A percentile compares a stretch with the other conserved stretches of the same genome.
These are phyloP conservation scores for Calliphora vicina DNA, from an alignment of 1,140 invertebrate species.

Conservation along the genomic window DNA sequence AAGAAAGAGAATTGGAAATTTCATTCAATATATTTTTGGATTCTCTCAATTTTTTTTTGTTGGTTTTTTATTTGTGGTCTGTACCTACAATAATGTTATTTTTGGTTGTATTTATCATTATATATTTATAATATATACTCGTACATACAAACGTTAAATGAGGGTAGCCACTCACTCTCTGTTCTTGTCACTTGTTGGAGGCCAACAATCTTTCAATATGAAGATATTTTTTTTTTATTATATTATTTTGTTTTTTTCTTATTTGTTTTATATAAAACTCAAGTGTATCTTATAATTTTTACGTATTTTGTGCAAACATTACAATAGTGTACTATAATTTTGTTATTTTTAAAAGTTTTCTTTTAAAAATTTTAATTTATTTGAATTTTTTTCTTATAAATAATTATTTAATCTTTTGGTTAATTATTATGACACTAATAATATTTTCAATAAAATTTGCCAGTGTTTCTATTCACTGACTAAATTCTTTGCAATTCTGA, in stretches of 20 bases:
- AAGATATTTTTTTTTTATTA: neutral
- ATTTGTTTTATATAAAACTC: neutral
- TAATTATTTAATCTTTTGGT: neutral
- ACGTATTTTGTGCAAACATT: neutral
- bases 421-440: too few relatives aligned
- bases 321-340: neutral
- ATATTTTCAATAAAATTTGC: too few relatives aligned
- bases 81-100: too few relatives aligned
- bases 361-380: neutral
- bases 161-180: neutral
- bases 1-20: neutral
- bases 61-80: too few relatives aligned
- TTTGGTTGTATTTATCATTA: neutral
- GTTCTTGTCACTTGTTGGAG: slow-evolving; percentile 26
- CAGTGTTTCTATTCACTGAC: neutral
- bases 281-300: neutral
- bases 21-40: neutral
- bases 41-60: too few relatives aligned
- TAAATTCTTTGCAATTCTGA: neutral
- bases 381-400: neutral
- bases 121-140: too few relatives aligned
- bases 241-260: neutral
- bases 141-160: neutral
- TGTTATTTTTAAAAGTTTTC: neutral
- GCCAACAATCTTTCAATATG: slow-evolving; percentile 31